phyloP scores from a whole-genome alignment of 2,797 vertebrate genomes.

The Novumbra hubbsi region DNA sequence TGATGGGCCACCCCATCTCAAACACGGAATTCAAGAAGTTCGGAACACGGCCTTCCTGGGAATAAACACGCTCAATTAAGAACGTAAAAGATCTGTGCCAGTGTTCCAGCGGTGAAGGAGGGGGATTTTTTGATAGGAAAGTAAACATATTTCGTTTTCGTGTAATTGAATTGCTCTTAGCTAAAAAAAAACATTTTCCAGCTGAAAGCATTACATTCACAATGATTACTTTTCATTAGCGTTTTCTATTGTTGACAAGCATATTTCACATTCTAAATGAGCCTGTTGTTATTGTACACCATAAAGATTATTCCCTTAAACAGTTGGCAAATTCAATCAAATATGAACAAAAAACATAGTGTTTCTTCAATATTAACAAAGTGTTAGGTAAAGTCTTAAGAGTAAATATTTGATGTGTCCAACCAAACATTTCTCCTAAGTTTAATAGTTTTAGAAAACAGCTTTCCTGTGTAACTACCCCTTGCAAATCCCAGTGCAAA shows the following conservation, averaged over 20 bases:
- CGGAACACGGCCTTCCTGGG: constrained; percentile 49
- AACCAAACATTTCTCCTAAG: constrained; percentile 62
- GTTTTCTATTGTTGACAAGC: constrained; percentile 25
- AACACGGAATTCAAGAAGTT: constrained; percentile 4
- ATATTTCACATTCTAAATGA: not conserved
- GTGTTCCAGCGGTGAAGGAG: constrained; percentile 43
- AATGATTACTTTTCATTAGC: constrained; percentile 43
- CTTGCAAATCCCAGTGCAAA: constrained; percentile 58
- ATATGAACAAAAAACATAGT: not conserved
- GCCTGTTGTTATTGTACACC: not conserved
- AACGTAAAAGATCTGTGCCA: constrained; percentile 21
- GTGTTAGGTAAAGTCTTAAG: constrained; percentile 63
- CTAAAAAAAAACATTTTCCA: constrained; percentile 38
- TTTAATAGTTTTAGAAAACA: constrained; percentile 59
- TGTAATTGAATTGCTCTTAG: constrained; percentile 62
- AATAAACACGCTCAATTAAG: constrained; percentile 54
- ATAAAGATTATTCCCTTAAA: not conserved
- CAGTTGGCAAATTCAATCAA: not conserved
- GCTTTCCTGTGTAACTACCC: constrained; percentile 64
- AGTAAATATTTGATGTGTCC: constrained; percentile 70
- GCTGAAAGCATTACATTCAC: constrained; percentile 55
- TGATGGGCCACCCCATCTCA: constrained; percentile 47
- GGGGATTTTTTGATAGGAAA: constrained; percentile 45
- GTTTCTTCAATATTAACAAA: constrained; percentile 48
- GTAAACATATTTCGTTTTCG: constrained; percentile 58